Evolutionary conservation across 1,140 invertebrate genomes (phyloP).

Genomic region (Diachasmimorpha longicaudata): DNA sequence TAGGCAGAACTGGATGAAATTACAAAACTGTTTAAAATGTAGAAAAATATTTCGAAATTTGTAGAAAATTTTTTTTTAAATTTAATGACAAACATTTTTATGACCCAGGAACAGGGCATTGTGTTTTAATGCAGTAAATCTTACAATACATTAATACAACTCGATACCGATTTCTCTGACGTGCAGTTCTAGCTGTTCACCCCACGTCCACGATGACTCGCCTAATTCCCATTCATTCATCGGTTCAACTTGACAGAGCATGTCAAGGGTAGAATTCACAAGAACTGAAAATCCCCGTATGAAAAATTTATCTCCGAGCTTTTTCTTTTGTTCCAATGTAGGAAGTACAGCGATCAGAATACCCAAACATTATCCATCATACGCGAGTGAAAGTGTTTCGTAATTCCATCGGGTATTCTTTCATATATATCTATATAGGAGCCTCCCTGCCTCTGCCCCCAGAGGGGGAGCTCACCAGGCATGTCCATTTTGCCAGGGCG

Average conservation of each 20-base stretch:
- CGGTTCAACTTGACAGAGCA: neutral
- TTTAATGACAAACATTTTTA: no score
- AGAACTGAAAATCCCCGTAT: neutral
- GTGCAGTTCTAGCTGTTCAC: neutral
- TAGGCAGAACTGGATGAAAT: no score
- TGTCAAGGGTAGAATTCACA: neutral
- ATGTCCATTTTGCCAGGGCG: neutral
- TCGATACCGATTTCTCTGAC: no score
- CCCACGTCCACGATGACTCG: neutral
- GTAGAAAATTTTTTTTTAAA: no score
- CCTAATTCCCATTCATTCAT: neutral
- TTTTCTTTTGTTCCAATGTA: conserved; percentile 9
- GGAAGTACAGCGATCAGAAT: conserved; percentile 21
- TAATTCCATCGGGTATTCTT: conserved; percentile 18
- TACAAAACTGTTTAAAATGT: no score
- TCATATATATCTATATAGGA: neutral
- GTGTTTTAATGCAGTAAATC: no score
- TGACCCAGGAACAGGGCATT: no score
- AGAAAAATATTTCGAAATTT: no score
- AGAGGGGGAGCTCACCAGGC: neutral
- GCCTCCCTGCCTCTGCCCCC: neutral
- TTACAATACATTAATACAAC: no score
- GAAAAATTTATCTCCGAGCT: neutral
- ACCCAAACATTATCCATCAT: conserved; percentile 20
- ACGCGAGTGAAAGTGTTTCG: conserved; percentile 25